phyloP scores from a whole-genome alignment of 2,113 vertebrate genomes.

The Chlamydotis undulata region DNA sequence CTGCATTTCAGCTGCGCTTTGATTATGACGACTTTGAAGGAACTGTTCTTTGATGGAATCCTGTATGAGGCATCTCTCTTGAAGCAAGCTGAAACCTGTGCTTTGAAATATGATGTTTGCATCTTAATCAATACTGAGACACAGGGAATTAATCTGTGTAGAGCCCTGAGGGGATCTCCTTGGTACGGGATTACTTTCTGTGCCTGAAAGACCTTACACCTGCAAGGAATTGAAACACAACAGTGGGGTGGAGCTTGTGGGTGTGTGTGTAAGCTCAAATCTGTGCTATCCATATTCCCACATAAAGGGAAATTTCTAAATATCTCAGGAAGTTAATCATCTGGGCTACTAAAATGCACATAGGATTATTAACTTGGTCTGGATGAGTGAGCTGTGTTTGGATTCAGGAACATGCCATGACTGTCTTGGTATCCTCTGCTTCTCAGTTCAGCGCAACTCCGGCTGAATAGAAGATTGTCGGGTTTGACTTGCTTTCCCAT shows the following conservation, averaged over 20 bases:
- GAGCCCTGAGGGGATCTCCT: background rate
- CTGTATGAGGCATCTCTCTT: background rate
- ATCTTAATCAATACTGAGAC: background rate
- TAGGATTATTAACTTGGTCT: background rate
- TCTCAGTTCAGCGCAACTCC: background rate
- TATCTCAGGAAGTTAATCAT: background rate
- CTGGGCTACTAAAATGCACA: background rate
- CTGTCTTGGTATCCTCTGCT: background rate
- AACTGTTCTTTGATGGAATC: background rate
- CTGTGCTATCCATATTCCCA: background rate
- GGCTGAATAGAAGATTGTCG: background rate
- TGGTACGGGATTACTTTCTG: background rate
- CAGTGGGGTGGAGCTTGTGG: background rate
- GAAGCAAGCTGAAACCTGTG: constrained; percentile 43
- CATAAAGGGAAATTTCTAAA: background rate
- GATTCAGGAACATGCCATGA: background rate
- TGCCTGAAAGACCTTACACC: background rate
- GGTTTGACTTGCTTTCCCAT: background rate
- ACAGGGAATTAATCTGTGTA: background rate
- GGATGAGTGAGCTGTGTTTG: background rate
- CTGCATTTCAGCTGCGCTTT: background rate
- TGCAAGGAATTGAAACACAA: background rate
- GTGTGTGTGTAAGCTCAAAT: background rate
- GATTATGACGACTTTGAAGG: background rate
- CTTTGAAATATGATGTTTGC: background rate